Percentiles rank a stretch among this genome's conserved stretches.
Conservation (phyloP, 2,113 vertebrate genomes). For the Solenodon paradoxus region DNA sequence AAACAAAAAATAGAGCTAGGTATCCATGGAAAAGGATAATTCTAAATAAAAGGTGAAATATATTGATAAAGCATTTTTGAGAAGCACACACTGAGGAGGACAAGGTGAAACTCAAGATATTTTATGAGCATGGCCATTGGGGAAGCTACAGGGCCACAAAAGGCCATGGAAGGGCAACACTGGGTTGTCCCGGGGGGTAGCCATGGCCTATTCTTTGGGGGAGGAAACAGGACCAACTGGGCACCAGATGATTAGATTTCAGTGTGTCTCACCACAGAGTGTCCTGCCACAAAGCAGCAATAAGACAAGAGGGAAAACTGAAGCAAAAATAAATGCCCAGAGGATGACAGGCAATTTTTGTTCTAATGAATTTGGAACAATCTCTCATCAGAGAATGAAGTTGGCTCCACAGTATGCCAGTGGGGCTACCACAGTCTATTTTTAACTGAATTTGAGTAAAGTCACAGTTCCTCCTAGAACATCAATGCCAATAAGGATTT, state of each 20-base stretch:
- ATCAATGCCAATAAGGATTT: background rate
- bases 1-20: background rate
- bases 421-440: background rate
- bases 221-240: background rate
- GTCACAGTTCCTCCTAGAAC: background rate
- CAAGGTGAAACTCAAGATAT: background rate
- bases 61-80: background rate
- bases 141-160: background rate
- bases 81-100: background rate
- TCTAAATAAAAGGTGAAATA: background rate
- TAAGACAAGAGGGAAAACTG: background rate
- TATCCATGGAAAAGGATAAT: background rate
- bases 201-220: no score
- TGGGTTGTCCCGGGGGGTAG: background rate
- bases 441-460: background rate
- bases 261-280: background rate
- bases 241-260: background rate
- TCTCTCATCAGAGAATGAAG: background rate
- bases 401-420: background rate
- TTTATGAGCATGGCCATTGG: background rate
- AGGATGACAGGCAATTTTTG: background rate
- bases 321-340: conserved; percentile 2
- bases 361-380: conserved; percentile 13
- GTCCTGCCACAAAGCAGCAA: background rate
- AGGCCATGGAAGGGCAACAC: background rate